Evolutionary conservation across 2,797 vertebrate genomes (phyloP), one percentile per base, ranked within the genome.

Genomic region (Artibeus jamaicensis): DNA sequence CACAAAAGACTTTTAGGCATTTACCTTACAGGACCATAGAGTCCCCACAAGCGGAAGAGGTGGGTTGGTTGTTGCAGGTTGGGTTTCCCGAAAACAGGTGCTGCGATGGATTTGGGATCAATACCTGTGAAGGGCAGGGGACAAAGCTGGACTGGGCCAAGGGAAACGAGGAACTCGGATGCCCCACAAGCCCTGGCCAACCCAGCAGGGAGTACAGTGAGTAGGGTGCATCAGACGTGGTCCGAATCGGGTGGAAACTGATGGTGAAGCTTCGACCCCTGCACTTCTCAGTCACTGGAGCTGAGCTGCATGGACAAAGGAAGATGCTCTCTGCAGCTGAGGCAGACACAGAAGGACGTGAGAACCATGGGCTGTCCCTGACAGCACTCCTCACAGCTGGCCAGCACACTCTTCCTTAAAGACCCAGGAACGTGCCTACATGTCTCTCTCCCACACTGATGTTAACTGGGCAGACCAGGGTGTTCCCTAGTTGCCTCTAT

Each of bases 391-490:
- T 26, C 18, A 9, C n/a, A 62, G 39, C 44, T 29, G 0, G 10
- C 65, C 32, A 5, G 71, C 59, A 81, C 79, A 77, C 2, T 32
- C 42, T 34, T 42, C 24, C 59, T 32, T 50, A 21, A 73, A 22
- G 11, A 44, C 21, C 8, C 0, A 0, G 42, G 18, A 5, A 34
- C 0, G 0, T 1, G 6, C n/a, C 65, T 65, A 34, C 6, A 1
- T 32, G n/a, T n/a, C 39, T 50, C 29, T 37, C 46, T 39, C 18
- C 26, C 5, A 10, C 5, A 1, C 10, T 29, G 18, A 34, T 14
- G 32, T 46, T 48, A 42, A 55, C 24, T 3, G 21, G 1, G 1
- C 19, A 24, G 12, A 57, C 21, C 1, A 21, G 22, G 22, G 19
- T 15, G n/a, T 16, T 42, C 3, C 7, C 46, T 9, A 3, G 2